phyloP scores from a whole-genome alignment of 2,888 invertebrate genomes.

The Pheosia gnoma region DNA sequence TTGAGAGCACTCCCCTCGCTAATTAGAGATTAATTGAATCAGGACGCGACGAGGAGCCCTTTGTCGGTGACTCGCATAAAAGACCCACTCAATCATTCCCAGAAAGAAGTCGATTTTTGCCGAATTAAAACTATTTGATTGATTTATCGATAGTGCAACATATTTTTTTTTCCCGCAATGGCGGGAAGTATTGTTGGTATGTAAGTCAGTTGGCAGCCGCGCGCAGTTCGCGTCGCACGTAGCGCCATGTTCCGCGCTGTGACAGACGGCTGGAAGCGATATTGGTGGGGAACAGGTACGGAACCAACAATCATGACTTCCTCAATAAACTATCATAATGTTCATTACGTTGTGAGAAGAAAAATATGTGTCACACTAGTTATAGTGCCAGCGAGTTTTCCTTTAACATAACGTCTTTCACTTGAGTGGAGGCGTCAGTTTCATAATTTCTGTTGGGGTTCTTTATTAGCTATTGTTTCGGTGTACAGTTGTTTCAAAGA shows the following conservation, averaged over 20 bases:
- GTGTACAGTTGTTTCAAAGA: constrained; percentile 18
- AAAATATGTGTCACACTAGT: constrained; percentile 18
- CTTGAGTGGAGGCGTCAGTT: constrained; percentile 16
- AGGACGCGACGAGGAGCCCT: constrained; percentile 64
- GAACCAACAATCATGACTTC: constrained; percentile 69
- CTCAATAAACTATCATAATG: constrained; percentile 60
- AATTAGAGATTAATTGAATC: constrained; percentile 82
- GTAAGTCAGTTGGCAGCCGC: constrained; percentile 68
- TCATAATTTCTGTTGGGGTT: constrained; percentile 12
- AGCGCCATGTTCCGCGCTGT: constrained; percentile 76
- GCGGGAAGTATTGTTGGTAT: constrained; percentile 35
- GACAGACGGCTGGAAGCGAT: constrained; percentile 77
- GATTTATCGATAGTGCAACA: constrained; percentile 21
- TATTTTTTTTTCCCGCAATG: constrained; percentile 45
- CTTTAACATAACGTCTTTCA: constrained; percentile 1
- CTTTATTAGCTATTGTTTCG: constrained; percentile 24
- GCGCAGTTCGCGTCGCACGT: constrained; percentile 72
- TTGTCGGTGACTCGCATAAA: constrained; percentile 55
- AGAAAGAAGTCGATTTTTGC: constrained; percentile 35
- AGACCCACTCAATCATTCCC: constrained; percentile 42
- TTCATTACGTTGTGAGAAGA: constrained; percentile 44
- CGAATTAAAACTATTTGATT: constrained; percentile 20
- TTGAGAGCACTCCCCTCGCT: constrained; percentile 80
- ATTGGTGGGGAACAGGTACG: constrained; percentile 83
- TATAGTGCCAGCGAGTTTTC: constrained; percentile 9